Evolutionary conservation across 2,888 invertebrate genomes (phyloP), one percentile per base, ranked within the genome.

Genomic region (Pollenia griseotomentosa): DNA sequence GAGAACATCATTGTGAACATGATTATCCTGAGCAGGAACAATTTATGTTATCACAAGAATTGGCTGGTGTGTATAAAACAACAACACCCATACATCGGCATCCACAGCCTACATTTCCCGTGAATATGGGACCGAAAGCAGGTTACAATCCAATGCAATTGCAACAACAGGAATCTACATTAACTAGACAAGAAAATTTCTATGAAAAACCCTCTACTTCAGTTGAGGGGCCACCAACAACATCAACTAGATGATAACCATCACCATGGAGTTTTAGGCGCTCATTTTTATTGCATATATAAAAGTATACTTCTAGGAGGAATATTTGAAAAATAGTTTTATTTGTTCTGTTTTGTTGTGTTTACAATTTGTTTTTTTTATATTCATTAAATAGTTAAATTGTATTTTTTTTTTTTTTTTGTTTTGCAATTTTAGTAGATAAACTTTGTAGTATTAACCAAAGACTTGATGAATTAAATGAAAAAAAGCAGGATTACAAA

Each of bases 1-100:
- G 96, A 19, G 96, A 96, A 89, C 95, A 95, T 91, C 96, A 97
- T 94, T 97, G 97, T 92, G 96, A 97, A 89, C 95, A 96, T 89
- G 94, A 95, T 73, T 92, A 93, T 85, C 92, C 94, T 0, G 94
- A 95, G 88, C 93, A 93, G 86, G 95, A 95, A 79, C 94, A 94
- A 59, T 93, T 92, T 85, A 92, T 93, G 91, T 88, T 93, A 71
- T 92, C 94, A 6, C 94, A 94, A 83, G 93, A 93, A 46, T 75
- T 93, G 84, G 85, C 90, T 44, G 90, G 89, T 16, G 88, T 92
- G 0, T 92, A 92, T 83, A 92, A 91, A 63, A 88, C 91, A 2
- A 88, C 89, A 2, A 88, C 86, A 5, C 71, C 77, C 0, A 59
- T 55, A 33, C 77, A 87, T 53, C 33, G 14, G 4, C 61, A 48